These are phyloP conservation scores for Paradoxurus hermaphroditus DNA, from an alignment of 2,113 vertebrate species.

Conservation along the genomic window DNA sequence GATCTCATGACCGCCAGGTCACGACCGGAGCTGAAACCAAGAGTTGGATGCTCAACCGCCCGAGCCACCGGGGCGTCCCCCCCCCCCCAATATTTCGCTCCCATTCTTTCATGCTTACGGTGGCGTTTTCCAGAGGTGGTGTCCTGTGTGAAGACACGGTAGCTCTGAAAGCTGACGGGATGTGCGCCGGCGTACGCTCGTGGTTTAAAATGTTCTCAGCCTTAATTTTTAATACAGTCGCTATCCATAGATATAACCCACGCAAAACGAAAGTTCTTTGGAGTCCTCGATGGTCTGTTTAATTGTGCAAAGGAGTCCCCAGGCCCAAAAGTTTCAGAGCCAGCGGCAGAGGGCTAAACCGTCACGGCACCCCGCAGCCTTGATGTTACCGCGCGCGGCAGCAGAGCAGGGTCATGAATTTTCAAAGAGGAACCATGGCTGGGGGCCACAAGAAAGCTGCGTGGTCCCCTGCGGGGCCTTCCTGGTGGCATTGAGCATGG, in stretches of 20 bases:
- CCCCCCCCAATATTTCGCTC: no score
- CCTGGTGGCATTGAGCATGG: not conserved
- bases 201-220: not conserved
- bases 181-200: not conserved
- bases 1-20: no score
- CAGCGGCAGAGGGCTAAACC: not conserved
- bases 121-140: not conserved
- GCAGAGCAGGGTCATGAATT: not conserved
- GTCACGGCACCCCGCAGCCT: not conserved
- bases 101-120: not conserved
- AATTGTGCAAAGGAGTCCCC: not conserved
- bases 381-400: no score
- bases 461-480: rapidly evolving
- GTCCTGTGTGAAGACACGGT: not conserved
- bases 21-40: no score
- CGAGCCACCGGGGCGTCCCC: no score
- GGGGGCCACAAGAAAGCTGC: not conserved
- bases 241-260: not conserved
- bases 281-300: not conserved
- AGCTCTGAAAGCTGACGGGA: not conserved
- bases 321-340: not conserved
- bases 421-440: not conserved
- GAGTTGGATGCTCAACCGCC: no score
- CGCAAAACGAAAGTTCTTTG: not conserved
- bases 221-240: not conserved